phyloP scores from a whole-genome alignment of 2,888 invertebrate species.

The Homarus gammarus region DNA sequence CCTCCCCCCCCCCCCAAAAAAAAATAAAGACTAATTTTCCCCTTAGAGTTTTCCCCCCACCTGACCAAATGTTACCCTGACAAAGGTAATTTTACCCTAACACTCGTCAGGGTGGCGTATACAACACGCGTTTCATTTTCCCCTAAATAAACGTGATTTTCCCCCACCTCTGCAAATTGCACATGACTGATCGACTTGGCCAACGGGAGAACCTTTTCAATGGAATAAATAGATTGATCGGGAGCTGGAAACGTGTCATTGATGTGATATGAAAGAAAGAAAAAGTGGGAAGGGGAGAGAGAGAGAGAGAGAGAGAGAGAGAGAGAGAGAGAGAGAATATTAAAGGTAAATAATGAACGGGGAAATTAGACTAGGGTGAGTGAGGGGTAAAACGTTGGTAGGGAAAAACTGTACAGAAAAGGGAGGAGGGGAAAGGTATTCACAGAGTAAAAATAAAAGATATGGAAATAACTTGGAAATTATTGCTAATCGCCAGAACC shows the following conservation, averaged over 20 bases:
- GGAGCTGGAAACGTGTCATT: neutral
- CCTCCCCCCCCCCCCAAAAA: too few relatives aligned
- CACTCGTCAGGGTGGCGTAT: neutral
- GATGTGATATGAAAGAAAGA: neutral
- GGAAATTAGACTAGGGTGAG: neutral
- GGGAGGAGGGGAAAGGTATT: neutral
- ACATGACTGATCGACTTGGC: neutral
- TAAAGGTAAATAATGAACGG: neutral
- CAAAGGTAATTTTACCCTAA: too few relatives aligned
- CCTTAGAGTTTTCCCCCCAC: too few relatives aligned
- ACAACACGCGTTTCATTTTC: neutral
- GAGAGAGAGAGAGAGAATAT: neutral
- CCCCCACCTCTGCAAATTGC: neutral
- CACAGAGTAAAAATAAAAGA: too few relatives aligned
- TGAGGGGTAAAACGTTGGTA: neutral
- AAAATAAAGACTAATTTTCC: too few relatives aligned
- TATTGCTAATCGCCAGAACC: too few relatives aligned
- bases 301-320: neutral
- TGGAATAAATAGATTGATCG: neutral
- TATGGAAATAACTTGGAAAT: too few relatives aligned
- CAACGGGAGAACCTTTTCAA: neutral
- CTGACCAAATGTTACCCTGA: too few relatives aligned
- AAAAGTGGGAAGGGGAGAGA: neutral
- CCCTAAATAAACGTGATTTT: neutral
- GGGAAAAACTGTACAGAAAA: neutral